Evolutionary conservation across 2,888 invertebrate species (phyloP).

Genomic region (Leptinotarsa tumamoca): DNA sequence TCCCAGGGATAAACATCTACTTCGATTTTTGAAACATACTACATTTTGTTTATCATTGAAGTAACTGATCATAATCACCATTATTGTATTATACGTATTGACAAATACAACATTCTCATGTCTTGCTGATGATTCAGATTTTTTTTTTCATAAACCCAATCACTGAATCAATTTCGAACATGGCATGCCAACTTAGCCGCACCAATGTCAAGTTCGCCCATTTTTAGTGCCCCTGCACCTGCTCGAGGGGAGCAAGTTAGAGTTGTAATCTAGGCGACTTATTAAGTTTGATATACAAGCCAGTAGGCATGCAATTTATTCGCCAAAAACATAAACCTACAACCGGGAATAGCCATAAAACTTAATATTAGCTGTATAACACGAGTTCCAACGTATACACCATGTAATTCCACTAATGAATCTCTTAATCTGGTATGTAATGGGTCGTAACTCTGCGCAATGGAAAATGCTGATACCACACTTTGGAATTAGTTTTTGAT

Average conservation of each 20-base stretch:
- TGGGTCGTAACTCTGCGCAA: slow-evolving; percentile 31
- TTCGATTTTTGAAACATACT: too few relatives aligned
- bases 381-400: slow-evolving; percentile 21
- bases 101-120: too few relatives aligned
- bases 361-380: slow-evolving; percentile 46
- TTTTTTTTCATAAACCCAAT: slow-evolving; percentile 1
- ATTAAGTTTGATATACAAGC: slow-evolving; percentile 29
- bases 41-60: too few relatives aligned
- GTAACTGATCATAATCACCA: too few relatives aligned
- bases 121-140: too few relatives aligned
- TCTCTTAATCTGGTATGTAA: slow-evolving; percentile 32
- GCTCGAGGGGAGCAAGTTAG: slow-evolving; percentile 6
- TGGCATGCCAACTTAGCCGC: not conserved
- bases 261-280: slow-evolving; percentile 25
- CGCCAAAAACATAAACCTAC: slow-evolving; percentile 32
- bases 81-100: too few relatives aligned
- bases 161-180: not conserved
- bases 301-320: slow-evolving; percentile 26
- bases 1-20: too few relatives aligned
- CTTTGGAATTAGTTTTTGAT: slow-evolving; percentile 43
- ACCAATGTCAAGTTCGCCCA: not conserved
- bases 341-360: slow-evolving; percentile 37
- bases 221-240: slow-evolving; percentile 18
- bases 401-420: slow-evolving; percentile 32
- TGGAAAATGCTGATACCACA: slow-evolving; percentile 39